These are phyloP conservation scores for Ischnura elegans DNA, from an alignment of 2,888 invertebrate genomes.

Conservation along the genomic window DNA sequence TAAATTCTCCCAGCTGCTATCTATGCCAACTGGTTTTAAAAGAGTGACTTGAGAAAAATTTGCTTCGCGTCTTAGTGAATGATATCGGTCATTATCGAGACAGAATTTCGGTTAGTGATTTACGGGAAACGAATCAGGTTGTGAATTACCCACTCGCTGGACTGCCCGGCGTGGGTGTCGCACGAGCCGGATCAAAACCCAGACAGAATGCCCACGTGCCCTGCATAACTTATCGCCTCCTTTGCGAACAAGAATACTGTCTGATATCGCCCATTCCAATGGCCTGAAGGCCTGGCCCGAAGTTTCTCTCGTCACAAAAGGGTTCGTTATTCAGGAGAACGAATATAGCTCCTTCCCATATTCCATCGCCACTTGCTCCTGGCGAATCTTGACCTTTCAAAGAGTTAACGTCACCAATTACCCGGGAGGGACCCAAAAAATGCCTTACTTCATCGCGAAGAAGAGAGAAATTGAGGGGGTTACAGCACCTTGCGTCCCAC, in stretches of 20 bases:
- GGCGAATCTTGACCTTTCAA: neutral
- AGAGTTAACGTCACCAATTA: neutral
- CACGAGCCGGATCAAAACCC: neutral
- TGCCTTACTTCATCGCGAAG: neutral
- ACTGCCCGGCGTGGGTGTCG: neutral
- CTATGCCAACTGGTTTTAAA: neutral
- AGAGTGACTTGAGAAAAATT: neutral
- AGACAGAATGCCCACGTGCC: neutral
- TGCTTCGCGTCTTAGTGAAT: neutral
- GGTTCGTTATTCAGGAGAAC: neutral
- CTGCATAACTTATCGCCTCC: neutral
- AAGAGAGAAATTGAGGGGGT: too few relatives aligned
- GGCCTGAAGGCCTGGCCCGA: neutral
- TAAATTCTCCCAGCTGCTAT: neutral
- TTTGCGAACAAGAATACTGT: neutral
- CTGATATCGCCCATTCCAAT: neutral
- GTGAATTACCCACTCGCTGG: neutral
- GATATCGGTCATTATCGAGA: neutral
- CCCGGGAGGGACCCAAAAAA: neutral
- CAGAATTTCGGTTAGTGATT: neutral
- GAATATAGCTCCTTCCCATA: neutral
- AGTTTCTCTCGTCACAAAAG: neutral
- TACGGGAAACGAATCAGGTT: conserved; percentile 22
- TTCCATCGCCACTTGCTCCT: neutral
- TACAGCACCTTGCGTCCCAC: neutral